Evolutionary conservation across 2,888 invertebrate species (phyloP), one percentile per base, ranked within the genome.

Genomic region (Agrotis exclamationis): DNA sequence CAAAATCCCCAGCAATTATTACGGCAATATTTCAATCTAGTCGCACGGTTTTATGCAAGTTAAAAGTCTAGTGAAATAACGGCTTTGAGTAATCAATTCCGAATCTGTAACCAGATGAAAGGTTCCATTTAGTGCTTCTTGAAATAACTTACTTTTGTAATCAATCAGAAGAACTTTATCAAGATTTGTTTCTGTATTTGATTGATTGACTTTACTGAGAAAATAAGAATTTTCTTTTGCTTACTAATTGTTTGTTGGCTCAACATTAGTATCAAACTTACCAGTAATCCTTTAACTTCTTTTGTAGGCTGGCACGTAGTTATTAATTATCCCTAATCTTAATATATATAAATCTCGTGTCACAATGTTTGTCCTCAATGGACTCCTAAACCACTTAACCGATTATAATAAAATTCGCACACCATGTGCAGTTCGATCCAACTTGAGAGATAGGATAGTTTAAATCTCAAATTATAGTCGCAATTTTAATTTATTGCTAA

Each of bases 141-240:
- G 13, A 59, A 74, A 33, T 45, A n/a, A n/a, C 11, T n/a, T 59
- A 67, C 54, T 73, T 72, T 45, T 51, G 28, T 51, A 54, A 74
- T 74, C 75, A 59, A 74, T 74, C 58, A 67, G 14, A 1, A 33
- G 13, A 60, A 68, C 39, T 68, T 60, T 74, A 51, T 74, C 22
- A 45, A 47, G 75, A 39, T 68, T 74, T 24, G 24, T 60, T 67
- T 68, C 20, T 22, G 18, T 57, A 24, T 60, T 75, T 74, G 50
- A 75, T 75, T 75, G 75, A 68, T 75, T 24, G 33, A 28, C 14
- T 51, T 28, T 13, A 28, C 18, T 13, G 13, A 68, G 50, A 68
- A 50, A 74, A 68, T 1, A 50, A 50, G 2, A 22, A 13, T n/a
- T 33, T 60, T 5, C 18, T 24, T 24, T 9, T 14, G n/a, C 44